These are phyloP conservation scores for Boloria euphrosyne DNA, from an alignment of 2,888 invertebrate species.

Conservation along the genomic window DNA sequence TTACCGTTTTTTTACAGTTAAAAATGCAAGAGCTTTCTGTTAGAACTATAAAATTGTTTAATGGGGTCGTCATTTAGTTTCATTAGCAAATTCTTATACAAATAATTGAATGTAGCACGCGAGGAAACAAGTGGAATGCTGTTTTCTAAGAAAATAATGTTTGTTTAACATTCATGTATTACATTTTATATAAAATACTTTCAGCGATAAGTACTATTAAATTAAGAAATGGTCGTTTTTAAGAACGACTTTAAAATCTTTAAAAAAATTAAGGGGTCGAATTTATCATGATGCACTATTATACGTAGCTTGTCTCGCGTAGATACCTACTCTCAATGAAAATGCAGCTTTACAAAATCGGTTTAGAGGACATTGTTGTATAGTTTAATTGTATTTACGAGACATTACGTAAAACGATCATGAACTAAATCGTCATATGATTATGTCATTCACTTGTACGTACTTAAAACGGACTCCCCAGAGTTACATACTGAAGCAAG, in stretches of 20 bases:
- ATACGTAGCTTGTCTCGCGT: no score
- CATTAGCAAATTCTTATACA: constrained; percentile 16
- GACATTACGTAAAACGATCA: not conserved
- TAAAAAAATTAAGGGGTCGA: no score
- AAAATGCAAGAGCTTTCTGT: not conserved
- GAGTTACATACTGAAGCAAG: constrained; percentile 9
- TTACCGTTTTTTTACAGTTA: no score
- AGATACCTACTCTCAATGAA: no score
- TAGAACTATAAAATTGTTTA: constrained; percentile 17
- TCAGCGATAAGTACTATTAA: not conserved
- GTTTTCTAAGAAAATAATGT: constrained; percentile 4
- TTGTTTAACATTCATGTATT: not conserved
- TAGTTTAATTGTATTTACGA: no score
- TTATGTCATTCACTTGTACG: not conserved
- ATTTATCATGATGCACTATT: no score
- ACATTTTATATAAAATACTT: not conserved
- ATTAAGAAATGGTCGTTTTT: no score
- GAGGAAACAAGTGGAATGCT: constrained; percentile 1
- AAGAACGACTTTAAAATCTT: no score
- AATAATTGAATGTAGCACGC: constrained; percentile 20
- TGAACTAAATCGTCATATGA: constrained; percentile 3
- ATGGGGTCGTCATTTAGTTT: constrained; percentile 19
- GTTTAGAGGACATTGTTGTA: no score
- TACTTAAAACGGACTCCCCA: constrained; percentile 19
- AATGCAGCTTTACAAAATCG: no score